Evolutionary conservation across 2,113 vertebrate genomes (phyloP).

Genomic region (Australoheros scitulus): DNA sequence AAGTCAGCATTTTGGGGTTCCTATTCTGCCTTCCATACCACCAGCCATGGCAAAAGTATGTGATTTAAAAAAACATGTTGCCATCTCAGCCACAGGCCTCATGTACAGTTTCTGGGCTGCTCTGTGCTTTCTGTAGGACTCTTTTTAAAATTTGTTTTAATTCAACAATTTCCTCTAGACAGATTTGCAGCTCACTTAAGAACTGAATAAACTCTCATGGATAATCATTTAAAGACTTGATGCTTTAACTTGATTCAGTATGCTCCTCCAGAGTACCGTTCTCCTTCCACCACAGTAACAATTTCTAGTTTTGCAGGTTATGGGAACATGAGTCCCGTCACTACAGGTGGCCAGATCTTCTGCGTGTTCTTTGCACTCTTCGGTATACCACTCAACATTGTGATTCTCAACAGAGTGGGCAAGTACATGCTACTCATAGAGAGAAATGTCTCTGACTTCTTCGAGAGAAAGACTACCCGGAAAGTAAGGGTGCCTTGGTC

Average conservation of each 20-base stretch:
- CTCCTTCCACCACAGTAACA: neutral
- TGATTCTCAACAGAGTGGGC: constrained; percentile 89
- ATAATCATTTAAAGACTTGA: neutral
- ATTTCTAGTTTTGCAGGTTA: constrained; percentile 81
- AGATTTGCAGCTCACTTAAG: neutral
- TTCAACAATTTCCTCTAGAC: neutral
- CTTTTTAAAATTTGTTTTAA: too few species aligned
- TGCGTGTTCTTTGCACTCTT: constrained; percentile 90
- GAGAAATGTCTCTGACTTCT: constrained; percentile 69
- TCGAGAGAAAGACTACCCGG: constrained; percentile 60
- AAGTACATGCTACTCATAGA: constrained; percentile 84
- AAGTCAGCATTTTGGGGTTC: too few species aligned
- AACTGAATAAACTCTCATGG: neutral
- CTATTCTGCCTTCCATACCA: too few species aligned
- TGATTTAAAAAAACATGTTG: too few species aligned
- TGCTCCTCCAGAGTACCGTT: neutral
- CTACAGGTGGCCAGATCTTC: constrained; percentile 84
- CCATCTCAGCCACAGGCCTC: too few species aligned
- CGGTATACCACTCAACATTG: constrained; percentile 90
- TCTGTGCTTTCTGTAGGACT: too few species aligned
- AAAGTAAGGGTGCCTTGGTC: constrained; percentile 56
- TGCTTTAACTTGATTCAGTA: neutral
- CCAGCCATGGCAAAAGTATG: too few species aligned
- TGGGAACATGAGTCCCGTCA: constrained; percentile 87
- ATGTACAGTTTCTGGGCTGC: too few species aligned